These are phyloP conservation scores for Norana najaformis DNA, from an alignment of 2,888 invertebrate species.

Conservation along the genomic window DNA sequence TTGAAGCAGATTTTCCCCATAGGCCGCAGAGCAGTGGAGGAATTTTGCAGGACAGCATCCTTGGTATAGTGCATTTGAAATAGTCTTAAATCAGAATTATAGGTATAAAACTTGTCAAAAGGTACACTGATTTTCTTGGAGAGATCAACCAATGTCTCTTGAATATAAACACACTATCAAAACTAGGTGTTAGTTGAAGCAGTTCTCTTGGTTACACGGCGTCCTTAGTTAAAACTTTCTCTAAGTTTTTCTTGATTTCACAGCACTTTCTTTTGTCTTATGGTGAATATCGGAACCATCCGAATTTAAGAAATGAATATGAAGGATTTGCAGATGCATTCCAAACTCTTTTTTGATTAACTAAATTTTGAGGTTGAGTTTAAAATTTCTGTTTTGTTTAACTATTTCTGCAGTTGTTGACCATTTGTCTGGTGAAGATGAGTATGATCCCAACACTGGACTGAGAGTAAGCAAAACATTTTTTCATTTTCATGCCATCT, in stretches of 20 bases:
- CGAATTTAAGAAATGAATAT: not conserved
- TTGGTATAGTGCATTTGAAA: not conserved
- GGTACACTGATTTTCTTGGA: not conserved
- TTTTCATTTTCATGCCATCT: too few species aligned
- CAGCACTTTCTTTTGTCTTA: not conserved
- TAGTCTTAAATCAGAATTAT: not conserved
- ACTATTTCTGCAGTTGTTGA: not conserved
- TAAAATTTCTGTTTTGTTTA: not conserved
- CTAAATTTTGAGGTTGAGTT: not conserved
- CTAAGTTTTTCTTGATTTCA: not conserved
- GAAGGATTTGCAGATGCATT: not conserved
- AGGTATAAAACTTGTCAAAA: not conserved
- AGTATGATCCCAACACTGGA: conserved; percentile 34
- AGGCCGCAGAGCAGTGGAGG: conserved; percentile 32
- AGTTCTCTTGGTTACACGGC: not conserved
- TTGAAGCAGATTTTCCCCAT: not conserved
- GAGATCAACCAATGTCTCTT: not conserved
- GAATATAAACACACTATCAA: too few species aligned
- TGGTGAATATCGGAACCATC: not conserved
- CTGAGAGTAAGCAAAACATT: conserved; percentile 28
- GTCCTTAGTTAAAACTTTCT: not conserved
- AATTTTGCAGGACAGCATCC: not conserved
- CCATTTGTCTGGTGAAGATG: conserved; percentile 2
- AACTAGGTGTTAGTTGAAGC: not conserved
- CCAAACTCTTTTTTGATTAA: not conserved